These are phyloP conservation scores for Lottia scabra DNA, from an alignment of 2,888 invertebrate genomes.

Conservation along the genomic window DNA sequence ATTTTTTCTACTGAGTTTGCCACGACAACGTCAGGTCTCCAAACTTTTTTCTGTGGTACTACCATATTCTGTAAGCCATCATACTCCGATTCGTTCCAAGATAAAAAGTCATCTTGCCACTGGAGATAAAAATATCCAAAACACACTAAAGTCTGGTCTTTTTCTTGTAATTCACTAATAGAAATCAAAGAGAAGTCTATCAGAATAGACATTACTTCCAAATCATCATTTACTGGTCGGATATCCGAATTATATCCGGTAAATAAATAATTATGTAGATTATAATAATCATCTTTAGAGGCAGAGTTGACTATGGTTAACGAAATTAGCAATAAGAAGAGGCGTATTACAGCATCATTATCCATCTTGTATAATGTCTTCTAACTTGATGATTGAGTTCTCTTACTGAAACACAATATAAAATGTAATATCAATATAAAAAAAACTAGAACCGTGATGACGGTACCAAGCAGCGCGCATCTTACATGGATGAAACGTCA, in stretches of 20 bases:
- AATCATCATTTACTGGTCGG: constrained; percentile 11
- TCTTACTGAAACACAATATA: too few species aligned
- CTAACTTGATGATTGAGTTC: too few species aligned
- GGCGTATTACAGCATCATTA: too few species aligned
- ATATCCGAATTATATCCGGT: constrained; percentile 11
- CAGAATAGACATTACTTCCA: background rate
- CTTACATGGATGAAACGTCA: too few species aligned
- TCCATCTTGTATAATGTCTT: too few species aligned
- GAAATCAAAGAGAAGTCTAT: background rate
- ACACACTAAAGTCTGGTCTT: constrained; percentile 11
- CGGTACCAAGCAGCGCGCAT: too few species aligned
- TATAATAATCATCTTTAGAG: background rate
- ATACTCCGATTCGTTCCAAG: constrained; percentile 12
- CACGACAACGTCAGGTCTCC: constrained; percentile 27
- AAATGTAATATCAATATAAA: too few species aligned
- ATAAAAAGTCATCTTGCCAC: constrained; percentile 14
- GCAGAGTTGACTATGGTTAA: background rate
- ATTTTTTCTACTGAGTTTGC: constrained; percentile 18
- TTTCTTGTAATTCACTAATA: constrained; percentile 8
- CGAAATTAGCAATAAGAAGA: too few species aligned
- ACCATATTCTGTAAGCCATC: constrained; percentile 14
- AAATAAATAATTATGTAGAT: constrained; percentile 4
- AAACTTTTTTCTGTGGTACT: constrained; percentile 18
- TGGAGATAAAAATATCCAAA: background rate
- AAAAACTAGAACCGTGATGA: too few species aligned